phyloP scores from a whole-genome alignment of 2,888 invertebrate genomes.

The Spodoptera exigua region DNA sequence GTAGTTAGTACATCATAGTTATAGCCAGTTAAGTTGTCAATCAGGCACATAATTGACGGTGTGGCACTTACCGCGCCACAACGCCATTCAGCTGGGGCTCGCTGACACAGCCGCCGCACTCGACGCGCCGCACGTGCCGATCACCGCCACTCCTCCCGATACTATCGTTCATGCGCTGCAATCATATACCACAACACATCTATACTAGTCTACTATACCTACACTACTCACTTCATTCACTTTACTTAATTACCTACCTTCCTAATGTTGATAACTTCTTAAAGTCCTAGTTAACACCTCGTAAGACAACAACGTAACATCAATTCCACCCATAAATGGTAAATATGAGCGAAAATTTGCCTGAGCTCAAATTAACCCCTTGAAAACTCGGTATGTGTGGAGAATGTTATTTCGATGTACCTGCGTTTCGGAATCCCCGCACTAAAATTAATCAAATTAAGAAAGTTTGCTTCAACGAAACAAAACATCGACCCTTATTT shows the following conservation, averaged over 20 bases:
- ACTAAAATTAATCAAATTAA: constrained; percentile 81
- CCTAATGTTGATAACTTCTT: neutral
- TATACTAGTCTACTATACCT: constrained; percentile 18
- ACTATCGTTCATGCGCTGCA: constrained; percentile 70
- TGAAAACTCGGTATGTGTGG: constrained; percentile 46
- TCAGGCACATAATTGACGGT: constrained; percentile 79
- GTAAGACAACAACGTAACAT: constrained; percentile 16
- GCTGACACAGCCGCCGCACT: constrained; percentile 81
- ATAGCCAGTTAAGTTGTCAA: constrained; percentile 78
- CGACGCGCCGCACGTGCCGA: constrained; percentile 85
- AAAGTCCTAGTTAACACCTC: neutral
- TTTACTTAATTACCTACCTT: no score
- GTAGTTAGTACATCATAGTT: constrained; percentile 47
- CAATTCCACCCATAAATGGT: constrained; percentile 33
- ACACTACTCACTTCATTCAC: neutral
- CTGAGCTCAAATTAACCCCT: constrained; percentile 44
- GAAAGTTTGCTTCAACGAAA: constrained; percentile 76
- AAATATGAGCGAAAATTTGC: constrained; percentile 34
- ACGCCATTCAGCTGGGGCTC: constrained; percentile 68
- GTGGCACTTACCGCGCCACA: constrained; percentile 73
- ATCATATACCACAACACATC: constrained; percentile 42
- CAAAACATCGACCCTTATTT: constrained; percentile 78
- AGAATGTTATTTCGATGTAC: constrained; percentile 61
- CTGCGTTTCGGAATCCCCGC: constrained; percentile 53
- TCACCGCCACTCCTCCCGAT: constrained; percentile 80